Percentiles rank a stretch among this genome's conserved stretches.
Conservation (phyloP, 2,888 invertebrate species). For the Disparrhopalites patrizii region DNA sequence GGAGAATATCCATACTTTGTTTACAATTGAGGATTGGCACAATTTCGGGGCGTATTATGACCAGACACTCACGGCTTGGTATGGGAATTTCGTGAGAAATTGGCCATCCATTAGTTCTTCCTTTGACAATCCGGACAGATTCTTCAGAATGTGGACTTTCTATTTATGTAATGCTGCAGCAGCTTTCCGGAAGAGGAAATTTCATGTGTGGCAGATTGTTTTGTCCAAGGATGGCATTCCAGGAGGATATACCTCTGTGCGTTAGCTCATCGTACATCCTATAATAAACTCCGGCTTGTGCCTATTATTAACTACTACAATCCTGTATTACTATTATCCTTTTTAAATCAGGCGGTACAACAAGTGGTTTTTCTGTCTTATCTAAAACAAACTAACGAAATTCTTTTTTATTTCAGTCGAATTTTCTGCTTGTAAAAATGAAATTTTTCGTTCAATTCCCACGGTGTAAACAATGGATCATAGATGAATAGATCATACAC, state of each 20-base stretch:
- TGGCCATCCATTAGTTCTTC: constrained; percentile 28
- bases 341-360: no score
- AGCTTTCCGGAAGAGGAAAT: constrained; percentile 15
- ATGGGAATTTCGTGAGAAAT: not conserved
- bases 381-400: no score
- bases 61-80: constrained; percentile 19
- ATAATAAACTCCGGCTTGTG: no score
- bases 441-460: no score
- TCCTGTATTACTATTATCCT: no score
- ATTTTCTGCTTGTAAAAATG: no score
- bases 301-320: no score
- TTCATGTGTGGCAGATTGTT: constrained; percentile 31
- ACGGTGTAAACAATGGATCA: no score
- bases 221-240: constrained; percentile 21
- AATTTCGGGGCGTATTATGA: constrained; percentile 24
- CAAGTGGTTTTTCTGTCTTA: no score
- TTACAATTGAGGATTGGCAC: constrained; percentile 29
- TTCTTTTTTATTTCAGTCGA: no score
- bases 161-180: constrained; percentile 25
- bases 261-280: no score
- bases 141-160: constrained; percentile 28
- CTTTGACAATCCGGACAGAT: constrained; percentile 20
- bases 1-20: not conserved
- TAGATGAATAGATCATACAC: no score
- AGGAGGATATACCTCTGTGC: constrained; percentile 23